Conservation (phyloP, 2,797 vertebrate genomes). For the Heterohyrax brucei region DNA sequence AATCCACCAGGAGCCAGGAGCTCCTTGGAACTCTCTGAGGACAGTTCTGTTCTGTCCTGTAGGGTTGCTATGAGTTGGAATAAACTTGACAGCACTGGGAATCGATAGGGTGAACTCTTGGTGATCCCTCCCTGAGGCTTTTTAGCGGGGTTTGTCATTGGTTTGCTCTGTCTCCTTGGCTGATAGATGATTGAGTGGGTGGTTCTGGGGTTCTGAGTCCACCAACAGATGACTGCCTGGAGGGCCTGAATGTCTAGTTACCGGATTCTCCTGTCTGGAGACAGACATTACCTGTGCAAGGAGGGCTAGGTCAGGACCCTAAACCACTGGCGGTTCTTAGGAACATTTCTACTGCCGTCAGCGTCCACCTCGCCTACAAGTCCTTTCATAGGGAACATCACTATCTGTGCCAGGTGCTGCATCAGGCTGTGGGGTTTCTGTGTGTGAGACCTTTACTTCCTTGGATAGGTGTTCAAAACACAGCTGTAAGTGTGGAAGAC, state of each 20-base stretch:
- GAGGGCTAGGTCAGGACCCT: not conserved
- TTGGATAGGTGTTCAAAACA: not conserved
- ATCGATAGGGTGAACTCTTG: no score
- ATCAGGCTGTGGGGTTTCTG: not conserved
- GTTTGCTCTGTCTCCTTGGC: not conserved
- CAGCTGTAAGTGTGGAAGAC: constrained; percentile 48
- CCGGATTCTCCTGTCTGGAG: not conserved
- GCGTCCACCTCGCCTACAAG: not conserved
- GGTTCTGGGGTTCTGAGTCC: not conserved
- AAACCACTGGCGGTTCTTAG: not conserved
- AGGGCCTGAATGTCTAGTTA: not conserved
- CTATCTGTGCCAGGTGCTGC: not conserved
- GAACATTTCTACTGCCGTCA: not conserved
- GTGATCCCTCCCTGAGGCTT: not conserved
- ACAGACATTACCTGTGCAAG: rapidly evolving
- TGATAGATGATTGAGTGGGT: not conserved
- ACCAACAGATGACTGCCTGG: not conserved
- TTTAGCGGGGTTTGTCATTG: not conserved
- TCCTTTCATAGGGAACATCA: not conserved
- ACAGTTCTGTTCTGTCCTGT: no score
- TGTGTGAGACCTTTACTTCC: not conserved
- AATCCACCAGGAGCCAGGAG: no score
- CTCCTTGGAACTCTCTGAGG: no score
- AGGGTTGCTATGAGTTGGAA: no score
- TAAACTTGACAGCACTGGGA: no score